Evolutionary conservation across 2,797 vertebrate species (phyloP).

Genomic region (Sebastes steindachneri): DNA sequence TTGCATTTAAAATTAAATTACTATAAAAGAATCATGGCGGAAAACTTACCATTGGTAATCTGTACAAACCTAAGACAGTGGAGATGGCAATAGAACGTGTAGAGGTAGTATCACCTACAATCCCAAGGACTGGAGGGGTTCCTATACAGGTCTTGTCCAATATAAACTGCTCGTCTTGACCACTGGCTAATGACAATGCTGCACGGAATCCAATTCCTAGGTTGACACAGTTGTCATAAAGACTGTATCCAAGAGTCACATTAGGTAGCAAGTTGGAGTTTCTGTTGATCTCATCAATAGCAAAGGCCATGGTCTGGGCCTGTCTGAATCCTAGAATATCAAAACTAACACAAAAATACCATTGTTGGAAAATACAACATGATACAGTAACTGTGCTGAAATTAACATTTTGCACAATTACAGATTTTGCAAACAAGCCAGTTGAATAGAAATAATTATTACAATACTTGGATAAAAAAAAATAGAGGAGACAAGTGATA

Average conservation of each 20-base stretch:
- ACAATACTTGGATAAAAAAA: background rate
- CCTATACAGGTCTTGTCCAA: no score
- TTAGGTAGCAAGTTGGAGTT: background rate
- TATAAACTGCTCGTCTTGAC: no score
- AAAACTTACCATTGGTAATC: no score
- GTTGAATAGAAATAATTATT: background rate
- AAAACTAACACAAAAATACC: slow-evolving; percentile 52
- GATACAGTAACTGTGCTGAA: slow-evolving; percentile 22
- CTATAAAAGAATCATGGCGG: no score
- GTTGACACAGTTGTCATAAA: slow-evolving; percentile 63
- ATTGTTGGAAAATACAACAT: background rate
- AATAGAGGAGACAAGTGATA: background rate
- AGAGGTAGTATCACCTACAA: no score
- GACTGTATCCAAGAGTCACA: slow-evolving; percentile 1
- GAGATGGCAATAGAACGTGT: no score
- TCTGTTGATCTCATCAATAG: slow-evolving; percentile 74
- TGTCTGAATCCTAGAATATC: slow-evolving; percentile 62
- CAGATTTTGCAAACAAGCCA: background rate
- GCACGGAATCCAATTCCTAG: no score
- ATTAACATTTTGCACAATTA: background rate
- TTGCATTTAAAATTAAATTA: no score
- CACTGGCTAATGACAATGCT: no score
- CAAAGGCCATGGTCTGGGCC: slow-evolving; percentile 74
- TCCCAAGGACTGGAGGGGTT: no score
- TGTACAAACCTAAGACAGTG: no score